Percentiles rank a stretch among this genome's conserved stretches.
phyloP scores from a whole-genome alignment of 2,888 invertebrate species.

The Thymelicus acteon region DNA sequence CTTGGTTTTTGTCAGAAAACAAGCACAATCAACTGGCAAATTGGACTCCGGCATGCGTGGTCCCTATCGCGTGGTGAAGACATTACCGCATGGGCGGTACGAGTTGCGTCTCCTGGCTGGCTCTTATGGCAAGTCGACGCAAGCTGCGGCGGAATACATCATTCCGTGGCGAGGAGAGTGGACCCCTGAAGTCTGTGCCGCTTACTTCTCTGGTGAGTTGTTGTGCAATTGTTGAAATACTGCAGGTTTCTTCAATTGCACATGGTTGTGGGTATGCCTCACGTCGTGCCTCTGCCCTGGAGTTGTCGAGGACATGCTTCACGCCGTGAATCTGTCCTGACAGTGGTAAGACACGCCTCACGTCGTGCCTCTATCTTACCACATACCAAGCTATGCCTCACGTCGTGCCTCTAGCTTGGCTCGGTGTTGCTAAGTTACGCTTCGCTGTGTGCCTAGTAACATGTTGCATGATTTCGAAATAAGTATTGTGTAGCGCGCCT shows the following conservation, averaged over 20 bases:
- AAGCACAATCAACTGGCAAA: conserved; percentile 36
- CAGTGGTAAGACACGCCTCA: neutral
- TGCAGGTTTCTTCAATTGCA: neutral
- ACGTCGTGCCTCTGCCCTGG: conserved; percentile 8
- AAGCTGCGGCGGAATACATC: conserved; percentile 38
- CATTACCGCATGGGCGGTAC: conserved; percentile 36
- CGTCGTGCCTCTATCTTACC: neutral
- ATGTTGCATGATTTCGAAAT: conserved; percentile 3
- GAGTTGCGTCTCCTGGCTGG: conserved; percentile 38
- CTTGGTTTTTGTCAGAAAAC: conserved; percentile 12
- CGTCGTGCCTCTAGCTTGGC: neutral
- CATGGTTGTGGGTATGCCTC: neutral
- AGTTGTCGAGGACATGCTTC: neutral
- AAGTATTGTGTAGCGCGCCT: neutral
- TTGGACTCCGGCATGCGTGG: conserved; percentile 40
- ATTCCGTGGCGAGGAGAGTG: conserved; percentile 26
- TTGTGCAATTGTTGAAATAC: neutral
- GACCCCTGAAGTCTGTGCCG: conserved; percentile 10
- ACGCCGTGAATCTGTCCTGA: neutral
- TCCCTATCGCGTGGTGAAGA: conserved; percentile 37
- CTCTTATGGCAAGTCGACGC: conserved; percentile 39
- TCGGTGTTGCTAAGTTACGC: neutral
- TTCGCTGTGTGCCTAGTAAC: neutral
- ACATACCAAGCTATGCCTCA: conserved; percentile 1
- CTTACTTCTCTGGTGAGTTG: conserved; percentile 2